phyloP scores from a whole-genome alignment of 2,888 invertebrate species.

The Hydraecia micacea region DNA sequence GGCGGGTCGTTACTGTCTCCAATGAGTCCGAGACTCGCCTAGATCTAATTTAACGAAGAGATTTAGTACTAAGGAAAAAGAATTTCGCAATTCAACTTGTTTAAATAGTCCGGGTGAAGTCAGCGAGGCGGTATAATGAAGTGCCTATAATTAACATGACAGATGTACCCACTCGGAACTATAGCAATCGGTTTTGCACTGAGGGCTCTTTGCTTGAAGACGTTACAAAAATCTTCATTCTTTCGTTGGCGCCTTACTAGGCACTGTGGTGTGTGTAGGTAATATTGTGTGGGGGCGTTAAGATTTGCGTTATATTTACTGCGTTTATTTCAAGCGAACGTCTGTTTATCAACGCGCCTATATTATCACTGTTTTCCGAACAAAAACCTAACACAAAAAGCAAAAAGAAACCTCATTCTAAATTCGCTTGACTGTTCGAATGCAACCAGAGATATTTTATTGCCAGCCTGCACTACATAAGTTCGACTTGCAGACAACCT shows the following conservation, averaged over 20 bases:
- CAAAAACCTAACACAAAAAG: no score
- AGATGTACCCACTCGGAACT: conserved; percentile 24
- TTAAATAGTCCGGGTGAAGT: conserved; percentile 53
- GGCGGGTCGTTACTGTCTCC: conserved; percentile 62
- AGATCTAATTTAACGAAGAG: conserved; percentile 72
- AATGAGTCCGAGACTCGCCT: conserved; percentile 52
- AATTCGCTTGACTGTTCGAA: no score
- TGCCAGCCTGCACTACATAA: no score
- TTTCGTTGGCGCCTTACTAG: background rate
- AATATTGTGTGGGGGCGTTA: background rate
- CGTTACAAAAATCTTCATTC: background rate
- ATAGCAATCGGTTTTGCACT: background rate
- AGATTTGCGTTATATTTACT: background rate
- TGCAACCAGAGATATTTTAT: no score
- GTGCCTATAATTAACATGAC: conserved; percentile 64
- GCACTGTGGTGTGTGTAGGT: background rate
- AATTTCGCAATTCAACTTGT: conserved; percentile 60
- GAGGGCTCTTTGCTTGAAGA: background rate
- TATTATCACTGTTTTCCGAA: background rate
- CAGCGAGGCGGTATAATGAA: conserved; percentile 59
- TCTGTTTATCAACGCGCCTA: background rate
- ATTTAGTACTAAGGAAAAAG: conserved; percentile 67
- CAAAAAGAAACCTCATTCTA: background rate
- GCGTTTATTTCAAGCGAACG: background rate
- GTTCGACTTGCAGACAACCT: no score